A percentile compares a stretch with the other conserved stretches of the same genome.
These are phyloP conservation scores for Zeus faber DNA, from an alignment of 2,113 vertebrate species.

Conservation along the genomic window DNA sequence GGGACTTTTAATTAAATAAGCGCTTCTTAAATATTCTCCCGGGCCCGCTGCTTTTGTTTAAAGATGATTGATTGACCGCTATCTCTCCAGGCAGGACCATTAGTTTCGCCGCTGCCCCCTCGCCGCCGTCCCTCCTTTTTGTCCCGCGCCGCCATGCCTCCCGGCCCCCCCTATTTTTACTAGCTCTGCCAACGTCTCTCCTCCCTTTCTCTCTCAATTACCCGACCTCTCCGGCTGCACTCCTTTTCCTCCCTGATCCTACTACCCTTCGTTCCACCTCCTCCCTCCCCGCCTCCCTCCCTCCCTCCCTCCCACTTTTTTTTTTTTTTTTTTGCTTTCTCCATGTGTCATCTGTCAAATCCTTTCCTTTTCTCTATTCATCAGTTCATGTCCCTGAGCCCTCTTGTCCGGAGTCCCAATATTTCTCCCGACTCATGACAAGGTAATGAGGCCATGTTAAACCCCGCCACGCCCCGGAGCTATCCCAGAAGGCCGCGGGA, in stretches of 20 bases:
- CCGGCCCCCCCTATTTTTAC: too few relatives aligned
- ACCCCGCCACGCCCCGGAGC: constrained; percentile 65
- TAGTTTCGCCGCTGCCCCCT: constrained; percentile 65
- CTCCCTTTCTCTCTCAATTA: constrained; percentile 65
- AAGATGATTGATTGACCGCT: constrained; percentile 97
- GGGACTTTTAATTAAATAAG: constrained; percentile 99
- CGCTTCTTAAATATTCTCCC: constrained; percentile 96
- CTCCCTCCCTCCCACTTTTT: constrained; percentile 17
- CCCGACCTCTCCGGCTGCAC: constrained; percentile 31
- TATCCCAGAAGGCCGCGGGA: constrained; percentile 55
- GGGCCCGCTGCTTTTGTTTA: constrained; percentile 96
- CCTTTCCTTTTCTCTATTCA: constrained; percentile 54
- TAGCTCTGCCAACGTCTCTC: constrained; percentile 61
- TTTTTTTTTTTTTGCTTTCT: too few relatives aligned
- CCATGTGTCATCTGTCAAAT: constrained; percentile 9
- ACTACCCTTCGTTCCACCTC: constrained; percentile 22
- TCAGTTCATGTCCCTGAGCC: constrained; percentile 58
- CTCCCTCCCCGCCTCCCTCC: constrained; percentile 22
- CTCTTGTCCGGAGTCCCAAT: constrained; percentile 68
- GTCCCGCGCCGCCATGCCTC: too few relatives aligned
- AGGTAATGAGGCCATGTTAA: constrained; percentile 73
- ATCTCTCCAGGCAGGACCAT: constrained; percentile 77
- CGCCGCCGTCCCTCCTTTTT: constrained; percentile 21
- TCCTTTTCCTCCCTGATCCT: constrained; percentile 26
- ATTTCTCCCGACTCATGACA: constrained; percentile 75